phyloP scores from a whole-genome alignment of 2,797 vertebrate species.

The Hemitrygon akajei region DNA sequence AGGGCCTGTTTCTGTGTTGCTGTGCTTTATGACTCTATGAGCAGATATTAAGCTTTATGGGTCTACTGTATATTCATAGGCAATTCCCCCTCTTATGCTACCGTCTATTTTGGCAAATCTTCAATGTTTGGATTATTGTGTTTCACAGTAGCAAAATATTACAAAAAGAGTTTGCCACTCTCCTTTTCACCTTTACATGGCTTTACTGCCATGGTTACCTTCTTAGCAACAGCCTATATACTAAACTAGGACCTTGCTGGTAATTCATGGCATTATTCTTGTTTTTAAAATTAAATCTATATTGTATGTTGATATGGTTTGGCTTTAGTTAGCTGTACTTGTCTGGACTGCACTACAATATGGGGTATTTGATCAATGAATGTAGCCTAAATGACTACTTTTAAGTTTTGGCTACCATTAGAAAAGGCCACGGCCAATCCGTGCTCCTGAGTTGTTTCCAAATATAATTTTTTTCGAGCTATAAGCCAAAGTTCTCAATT shows the following conservation, averaged over 20 bases:
- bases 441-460: neutral
- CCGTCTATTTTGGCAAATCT: constrained; percentile 32
- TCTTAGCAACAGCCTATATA: neutral
- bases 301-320: neutral
- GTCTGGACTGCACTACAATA: neutral
- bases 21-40: constrained; percentile 37
- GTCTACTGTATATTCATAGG: constrained; percentile 38
- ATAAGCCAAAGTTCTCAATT: neutral
- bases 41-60: constrained; percentile 33
- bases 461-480: neutral
- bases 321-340: neutral
- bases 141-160: constrained; percentile 45
- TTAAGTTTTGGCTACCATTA: neutral
- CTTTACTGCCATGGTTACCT: constrained; percentile 42
- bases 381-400: neutral
- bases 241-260: constrained; percentile 14
- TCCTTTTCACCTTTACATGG: constrained; percentile 41
- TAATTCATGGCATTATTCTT: constrained; percentile 3
- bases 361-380: neutral
- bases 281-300: constrained; percentile 12
- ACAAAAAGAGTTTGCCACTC: neutral
- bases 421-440: neutral
- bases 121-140: constrained; percentile 34
- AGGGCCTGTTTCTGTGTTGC: too few species aligned
- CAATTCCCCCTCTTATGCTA: neutral